Percentiles rank a stretch among this genome's conserved stretches.
These are phyloP conservation scores for Scaptomyza hsui DNA, from an alignment of 1,140 invertebrate genomes.

Conservation along the genomic window DNA sequence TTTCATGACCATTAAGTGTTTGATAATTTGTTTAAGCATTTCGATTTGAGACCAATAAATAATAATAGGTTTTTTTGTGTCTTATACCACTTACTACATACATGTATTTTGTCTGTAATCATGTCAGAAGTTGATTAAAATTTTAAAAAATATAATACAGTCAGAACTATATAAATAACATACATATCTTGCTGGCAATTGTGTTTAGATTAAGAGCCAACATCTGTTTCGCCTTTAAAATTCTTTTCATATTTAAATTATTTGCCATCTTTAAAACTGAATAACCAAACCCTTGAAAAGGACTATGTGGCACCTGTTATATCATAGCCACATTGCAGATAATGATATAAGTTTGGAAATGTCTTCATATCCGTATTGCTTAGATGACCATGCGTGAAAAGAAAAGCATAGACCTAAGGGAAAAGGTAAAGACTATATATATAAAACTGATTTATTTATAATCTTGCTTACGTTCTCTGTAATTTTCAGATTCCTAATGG, in stretches of 20 bases:
- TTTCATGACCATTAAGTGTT: no score
- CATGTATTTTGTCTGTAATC: background rate
- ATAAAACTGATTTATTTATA: background rate
- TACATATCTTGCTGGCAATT: conserved; percentile 1
- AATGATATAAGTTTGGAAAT: conserved; percentile 70
- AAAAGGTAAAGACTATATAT: background rate
- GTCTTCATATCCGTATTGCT: conserved; percentile 74
- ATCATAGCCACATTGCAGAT: conserved; percentile 56
- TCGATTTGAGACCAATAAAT: no score
- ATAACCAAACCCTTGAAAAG: background rate
- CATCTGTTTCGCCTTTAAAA: background rate
- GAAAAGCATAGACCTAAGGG: conserved; percentile 56
- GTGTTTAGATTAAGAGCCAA: conserved; percentile 1
- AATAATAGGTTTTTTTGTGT: no score
- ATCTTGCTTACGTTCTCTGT: conserved; percentile 58
- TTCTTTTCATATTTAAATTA: background rate
- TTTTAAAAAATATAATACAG: background rate
- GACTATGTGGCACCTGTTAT: conserved; percentile 38
- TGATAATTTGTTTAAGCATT: no score
- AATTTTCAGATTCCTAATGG: conserved; percentile 63
- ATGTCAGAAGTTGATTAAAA: background rate
- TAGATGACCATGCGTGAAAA: conserved; percentile 60
- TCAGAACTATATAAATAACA: background rate
- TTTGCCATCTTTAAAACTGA: background rate
- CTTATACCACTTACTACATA: background rate